Evolutionary conservation across 2,888 invertebrate species (phyloP).

Genomic region (Xanthia togata): DNA sequence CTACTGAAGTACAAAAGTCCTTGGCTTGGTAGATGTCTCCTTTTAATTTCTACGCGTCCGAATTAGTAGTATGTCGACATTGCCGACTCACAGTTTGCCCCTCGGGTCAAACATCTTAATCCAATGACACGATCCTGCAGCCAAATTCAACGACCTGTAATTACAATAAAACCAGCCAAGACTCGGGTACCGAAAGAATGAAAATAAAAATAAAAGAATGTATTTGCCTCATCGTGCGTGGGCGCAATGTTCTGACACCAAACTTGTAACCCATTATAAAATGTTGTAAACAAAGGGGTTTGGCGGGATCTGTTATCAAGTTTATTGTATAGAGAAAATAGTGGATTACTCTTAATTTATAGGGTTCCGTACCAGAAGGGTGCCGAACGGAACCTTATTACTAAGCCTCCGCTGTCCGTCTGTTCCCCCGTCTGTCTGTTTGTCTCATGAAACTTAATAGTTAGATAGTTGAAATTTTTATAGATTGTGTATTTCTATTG

Average conservation of each 20-base stretch:
- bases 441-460: too few species aligned
- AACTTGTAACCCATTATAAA: conserved; percentile 29
- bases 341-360: not conserved
- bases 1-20: too few species aligned
- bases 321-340: conserved; percentile 4
- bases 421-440: too few species aligned
- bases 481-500: too few species aligned
- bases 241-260: conserved; percentile 34
- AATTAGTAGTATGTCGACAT: conserved; percentile 12
- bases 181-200: conserved; percentile 11
- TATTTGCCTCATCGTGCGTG: conserved; percentile 37
- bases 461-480: too few species aligned
- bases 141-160: conserved; percentile 56
- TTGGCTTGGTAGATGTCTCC: not conserved
- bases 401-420: too few species aligned
- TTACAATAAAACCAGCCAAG: conserved; percentile 43
- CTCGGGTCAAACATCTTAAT: conserved; percentile 43
- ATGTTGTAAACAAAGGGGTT: conserved; percentile 30
- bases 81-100: not conserved
- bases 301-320: conserved; percentile 1
- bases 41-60: conserved; percentile 4
- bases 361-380: too few species aligned
- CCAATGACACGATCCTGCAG: conserved; percentile 44
- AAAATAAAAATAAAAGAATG: conserved; percentile 51
- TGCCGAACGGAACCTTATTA: too few species aligned